Conservation (phyloP, 2,113 vertebrate genomes). For the Toxostoma redivivum region DNA sequence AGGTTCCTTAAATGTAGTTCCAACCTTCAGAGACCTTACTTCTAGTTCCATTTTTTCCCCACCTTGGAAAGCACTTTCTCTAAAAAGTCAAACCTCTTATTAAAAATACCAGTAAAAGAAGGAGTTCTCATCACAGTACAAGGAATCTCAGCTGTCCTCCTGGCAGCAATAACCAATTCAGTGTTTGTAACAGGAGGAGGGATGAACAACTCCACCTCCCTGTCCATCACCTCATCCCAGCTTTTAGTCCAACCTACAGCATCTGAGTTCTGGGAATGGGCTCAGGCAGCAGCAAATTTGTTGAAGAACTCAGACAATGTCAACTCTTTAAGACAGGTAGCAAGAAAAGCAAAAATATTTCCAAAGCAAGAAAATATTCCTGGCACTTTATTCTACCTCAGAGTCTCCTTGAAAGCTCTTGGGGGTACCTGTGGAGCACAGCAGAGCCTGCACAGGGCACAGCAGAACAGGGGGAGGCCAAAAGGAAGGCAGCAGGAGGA, state of each 20-base stretch:
- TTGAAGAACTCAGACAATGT: background rate
- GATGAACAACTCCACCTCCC: background rate
- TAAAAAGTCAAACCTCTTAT: background rate
- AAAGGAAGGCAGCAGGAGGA: background rate
- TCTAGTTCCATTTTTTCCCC: background rate
- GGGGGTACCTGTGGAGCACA: background rate
- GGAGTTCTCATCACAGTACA: background rate
- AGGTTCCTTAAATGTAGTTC: background rate
- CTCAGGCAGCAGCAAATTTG: background rate
- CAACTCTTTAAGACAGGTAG: background rate
- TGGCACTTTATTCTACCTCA: background rate
- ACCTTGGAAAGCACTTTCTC: background rate
- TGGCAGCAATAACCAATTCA: background rate
- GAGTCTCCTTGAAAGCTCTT: background rate
- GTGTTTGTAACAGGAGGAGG: background rate
- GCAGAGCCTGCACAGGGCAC: background rate
- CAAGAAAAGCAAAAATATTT: background rate
- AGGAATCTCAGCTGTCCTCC: background rate
- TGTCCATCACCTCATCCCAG: background rate
- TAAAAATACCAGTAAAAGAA: background rate
- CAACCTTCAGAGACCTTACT: background rate
- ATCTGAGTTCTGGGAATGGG: background rate
- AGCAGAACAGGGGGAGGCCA: rapidly evolving
- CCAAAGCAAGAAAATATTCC: background rate
- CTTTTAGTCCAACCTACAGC: background rate